Conservation (phyloP, 53 echinoderm and acorn worm species). For the Paelopatides confundens region DNA sequence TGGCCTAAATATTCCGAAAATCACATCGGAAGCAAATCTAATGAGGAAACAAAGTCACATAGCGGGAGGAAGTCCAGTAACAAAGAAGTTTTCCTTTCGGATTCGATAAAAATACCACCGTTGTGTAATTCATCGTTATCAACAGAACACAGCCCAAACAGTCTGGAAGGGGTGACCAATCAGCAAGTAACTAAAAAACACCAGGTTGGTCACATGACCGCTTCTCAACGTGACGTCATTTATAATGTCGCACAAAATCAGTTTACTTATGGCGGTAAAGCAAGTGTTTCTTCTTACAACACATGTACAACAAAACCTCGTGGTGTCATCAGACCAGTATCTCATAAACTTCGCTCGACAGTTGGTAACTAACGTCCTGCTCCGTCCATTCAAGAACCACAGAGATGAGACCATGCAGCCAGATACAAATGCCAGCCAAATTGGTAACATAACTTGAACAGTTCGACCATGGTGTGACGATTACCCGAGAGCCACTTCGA, state of each 20-base stretch:
- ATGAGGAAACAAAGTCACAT: background rate
- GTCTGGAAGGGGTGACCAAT: background rate
- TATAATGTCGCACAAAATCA: background rate
- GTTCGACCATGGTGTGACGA: constrained; percentile 23
- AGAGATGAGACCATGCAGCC: background rate
- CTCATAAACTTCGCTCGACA: background rate
- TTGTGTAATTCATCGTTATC: background rate
- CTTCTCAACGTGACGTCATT: background rate
- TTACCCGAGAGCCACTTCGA: constrained; percentile 16
- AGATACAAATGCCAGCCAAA: background rate
- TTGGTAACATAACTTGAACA: background rate
- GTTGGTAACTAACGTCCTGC: background rate
- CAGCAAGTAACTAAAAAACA: background rate
- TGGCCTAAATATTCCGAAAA: constrained; percentile 16
- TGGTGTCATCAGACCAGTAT: constrained; percentile 24
- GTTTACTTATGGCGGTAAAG: constrained; percentile 17
- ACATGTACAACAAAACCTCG: background rate
- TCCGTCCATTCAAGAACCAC: background rate
- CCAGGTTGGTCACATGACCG: background rate
- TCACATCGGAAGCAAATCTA: background rate
- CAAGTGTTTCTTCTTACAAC: background rate
- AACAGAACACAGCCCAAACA: background rate
- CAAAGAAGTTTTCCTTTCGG: background rate
- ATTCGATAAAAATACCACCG: constrained; percentile 13
- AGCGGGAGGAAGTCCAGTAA: background rate